Evolutionary conservation across 2,797 vertebrate species (phyloP), one percentile per base, ranked within the genome.

Genomic region (Furcifer pardalis): DNA sequence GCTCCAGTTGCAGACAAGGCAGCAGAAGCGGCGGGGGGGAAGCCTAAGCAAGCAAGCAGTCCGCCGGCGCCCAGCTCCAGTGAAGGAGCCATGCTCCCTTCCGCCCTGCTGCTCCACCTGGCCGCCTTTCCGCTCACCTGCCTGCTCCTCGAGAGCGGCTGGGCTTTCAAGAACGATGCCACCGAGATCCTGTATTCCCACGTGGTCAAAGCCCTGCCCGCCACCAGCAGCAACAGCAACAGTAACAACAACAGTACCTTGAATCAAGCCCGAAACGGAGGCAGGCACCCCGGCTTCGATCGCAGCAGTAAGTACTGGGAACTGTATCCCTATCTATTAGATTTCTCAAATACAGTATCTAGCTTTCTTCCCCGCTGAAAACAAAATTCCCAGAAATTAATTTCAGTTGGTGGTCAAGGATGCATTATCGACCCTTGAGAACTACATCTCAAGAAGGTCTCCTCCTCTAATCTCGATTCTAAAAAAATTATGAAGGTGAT

Each of bases 191-290:
- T 98, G 82, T 97, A 97, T 89, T 92, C 98, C 0, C 97, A 96
- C 73, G 96, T 96, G 62, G 96, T 93, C 84, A 95, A 95, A 85
- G 95, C 96, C 68, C 94, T 91, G 21, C 93, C 95, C 69, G 97
- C 96, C 91, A 92, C 92, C 63, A 95, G 96, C 23, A 95, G 96
- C 15, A 27, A 15, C 23, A 23, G 35, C 35, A 23, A 21, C 37
- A 42, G 21, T 94, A 97, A 95, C 95, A 71, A 72, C 63, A 98
- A 98, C 83, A 97, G 95, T 92, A 97, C 97, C 66, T 86, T 98
- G 95, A 99, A 99, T 89, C 97, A 98, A 87, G 98, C 98, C 46
- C 95, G 98, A 69, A 96, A 96, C 27, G 98, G 98, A 81, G 98
- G 98, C 85, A 96, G 97, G 90, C 97, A 96, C 86, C 94, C 96